phyloP scores from a whole-genome alignment of 2,888 invertebrate species.

The Spatulosminthurus flaviceps region DNA sequence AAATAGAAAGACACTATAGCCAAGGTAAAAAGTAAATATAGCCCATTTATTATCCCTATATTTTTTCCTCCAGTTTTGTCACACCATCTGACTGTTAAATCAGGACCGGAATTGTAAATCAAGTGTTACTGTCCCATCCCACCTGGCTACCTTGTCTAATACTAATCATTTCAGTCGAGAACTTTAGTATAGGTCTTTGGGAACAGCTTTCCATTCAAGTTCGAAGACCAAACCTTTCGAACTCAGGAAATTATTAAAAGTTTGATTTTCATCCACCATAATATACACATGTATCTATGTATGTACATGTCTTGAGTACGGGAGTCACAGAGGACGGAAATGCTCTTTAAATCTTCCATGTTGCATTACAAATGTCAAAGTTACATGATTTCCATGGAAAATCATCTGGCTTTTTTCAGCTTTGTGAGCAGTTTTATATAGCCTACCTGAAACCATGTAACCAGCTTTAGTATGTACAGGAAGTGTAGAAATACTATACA shows the following conservation, averaged over 20 bases:
- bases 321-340: constrained; percentile 11
- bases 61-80: constrained; percentile 1
- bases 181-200: neutral
- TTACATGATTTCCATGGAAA: constrained; percentile 14
- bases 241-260: constrained; percentile 7
- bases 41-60: neutral
- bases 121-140: constrained; percentile 7
- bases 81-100: constrained; percentile 14
- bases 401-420: neutral
- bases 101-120: constrained; percentile 14
- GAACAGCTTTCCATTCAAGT: neutral
- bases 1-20: neutral
- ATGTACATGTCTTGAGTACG: neutral
- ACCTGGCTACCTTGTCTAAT: constrained; percentile 23
- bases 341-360: constrained; percentile 27
- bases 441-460: neutral
- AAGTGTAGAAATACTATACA: neutral
- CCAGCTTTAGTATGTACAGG: constrained; percentile 2
- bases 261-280: constrained; percentile 5
- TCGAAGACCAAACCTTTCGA: neutral
- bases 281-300: too few species aligned
- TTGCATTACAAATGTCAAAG: constrained; percentile 14
- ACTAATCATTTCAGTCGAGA: neutral
- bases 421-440: neutral
- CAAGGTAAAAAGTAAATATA: constrained; percentile 3